Percentiles rank a stretch among this genome's conserved stretches.
These are phyloP conservation scores for Cherax quadricarinatus DNA, from an alignment of 1,140 invertebrate species.

Conservation along the genomic window DNA sequence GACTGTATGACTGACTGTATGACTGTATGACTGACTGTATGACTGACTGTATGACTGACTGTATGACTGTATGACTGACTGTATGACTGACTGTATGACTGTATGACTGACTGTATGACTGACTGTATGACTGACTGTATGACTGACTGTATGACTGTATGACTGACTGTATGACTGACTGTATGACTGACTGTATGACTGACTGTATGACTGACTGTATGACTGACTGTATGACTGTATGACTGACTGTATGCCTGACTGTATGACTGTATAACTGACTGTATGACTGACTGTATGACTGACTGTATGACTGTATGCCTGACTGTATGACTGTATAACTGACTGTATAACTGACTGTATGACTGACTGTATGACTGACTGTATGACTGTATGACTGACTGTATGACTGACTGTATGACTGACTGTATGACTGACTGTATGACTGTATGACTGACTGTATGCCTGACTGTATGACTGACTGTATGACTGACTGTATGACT, in stretches of 20 bases:
- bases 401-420: conserved; percentile 1
- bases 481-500: conserved; percentile 1
- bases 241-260: conserved; percentile 3
- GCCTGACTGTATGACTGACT: conserved; percentile 1
- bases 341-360: too few species aligned
- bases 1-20: neutral
- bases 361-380: conserved; percentile 5
- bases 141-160: neutral
- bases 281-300: neutral
- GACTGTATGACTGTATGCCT: neutral
- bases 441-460: neutral
- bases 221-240: neutral
- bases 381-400: neutral
- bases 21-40: neutral
- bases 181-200: neutral
- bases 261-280: too few species aligned
- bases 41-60: neutral
- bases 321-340: too few species aligned
- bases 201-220: neutral
- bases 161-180: neutral
- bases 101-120: conserved; percentile 1
- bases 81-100: neutral
- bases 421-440: neutral
- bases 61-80: neutral
- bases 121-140: conserved; percentile 1